Evolutionary conservation across 2,888 invertebrate species (phyloP), one percentile per base, ranked within the genome.

Genomic region (Chrysotoxum bicinctum): DNA sequence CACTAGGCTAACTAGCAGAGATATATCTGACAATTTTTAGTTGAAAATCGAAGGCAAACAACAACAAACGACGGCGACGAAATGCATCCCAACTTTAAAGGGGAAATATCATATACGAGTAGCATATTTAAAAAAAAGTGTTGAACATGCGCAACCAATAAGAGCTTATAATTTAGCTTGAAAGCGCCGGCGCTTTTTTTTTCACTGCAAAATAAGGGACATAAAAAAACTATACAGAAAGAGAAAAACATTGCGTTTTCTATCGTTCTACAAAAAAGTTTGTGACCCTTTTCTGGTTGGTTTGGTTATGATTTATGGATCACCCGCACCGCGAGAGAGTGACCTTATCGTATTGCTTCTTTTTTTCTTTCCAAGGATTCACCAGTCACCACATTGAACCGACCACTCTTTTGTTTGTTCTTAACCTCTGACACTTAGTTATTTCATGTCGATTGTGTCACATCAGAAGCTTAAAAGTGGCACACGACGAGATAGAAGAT

Each of bases 31-130:
- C 83, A 84, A 50, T 19, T 50, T 50, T 66, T 19, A 70, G 62
- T 83, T 40, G 35, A 54, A 37, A 70, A 72, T 74, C 48, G 52
- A 69, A 69, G 66, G 37, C 78, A 73, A 79, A 79, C 64, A 84
- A 79, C 79, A 79, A 79, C 75, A 79, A 78, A 45, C 50, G 58
- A 54, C 14, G 32, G 58, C n/a, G 32, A 72, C 26, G 48, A 56
- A 70, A 58, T 30, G n/a, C n/a, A 58, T 40, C 6, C 12, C 8
- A 21, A 30, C 9, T 40, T 0, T 2, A 26, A 52, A 64, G 14
- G 14, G 45, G 60, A 21, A 26, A 69, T 37, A 54, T 23, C 32
- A 23, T 21, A n/a, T n/a, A n/a, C n/a, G n/a, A n/a, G 64, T n/a
- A 75, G 56, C 21, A 35, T 52, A 43, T 58, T 73, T 12, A 3